Evolutionary conservation across 2,888 invertebrate species (phyloP), one percentile per base, ranked within the genome.

Genomic region (Coenonympha arcania): DNA sequence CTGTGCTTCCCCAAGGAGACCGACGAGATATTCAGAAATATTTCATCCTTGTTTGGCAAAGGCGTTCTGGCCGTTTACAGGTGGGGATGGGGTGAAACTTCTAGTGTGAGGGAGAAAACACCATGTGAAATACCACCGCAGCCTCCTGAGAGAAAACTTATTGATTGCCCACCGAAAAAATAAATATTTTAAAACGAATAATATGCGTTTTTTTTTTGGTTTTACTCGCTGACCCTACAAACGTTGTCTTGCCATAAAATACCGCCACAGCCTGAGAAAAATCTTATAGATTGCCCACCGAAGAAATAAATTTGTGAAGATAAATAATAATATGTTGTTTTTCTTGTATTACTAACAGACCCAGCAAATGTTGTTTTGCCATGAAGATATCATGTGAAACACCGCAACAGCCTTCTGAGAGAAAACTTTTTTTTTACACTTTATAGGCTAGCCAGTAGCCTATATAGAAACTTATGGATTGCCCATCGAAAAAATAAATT

Each of bases 1-100:
- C 19, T 79, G 0, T 73, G 74, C 54, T 79, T 77, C 19, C 79
- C 80, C 0, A 66, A 73, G n/a, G 75, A 77, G 50, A 77, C 78
- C 0, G 82, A 83, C 36, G 62, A 66, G 1, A 41, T 56, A 0
- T 69, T 83, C 18, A 65, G 79, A 49, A 52, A 56, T 0, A 48
- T 64, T 0, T 44, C 65, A 0, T 72, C 62, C 15, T 36, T 54
- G 0, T 9, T 61, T 0, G 69, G 62, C 0, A 73, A 72, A 16
- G 0, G 50, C 0, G 41, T 55, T 0, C 6, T 76, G 0, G 13
- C 13, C 0, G 0, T 69, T 0, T 73, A 70, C 6, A 79, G 77
- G 28, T 11, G 9, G 0, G 24, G 54, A 1, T 76, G 71, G 36
- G 50, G 55, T 0, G 66, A 65, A 4, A 50, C 64, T 0, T 57